phyloP scores from a whole-genome alignment of 1,140 invertebrate genomes.

The Drosophila tsacasi region DNA sequence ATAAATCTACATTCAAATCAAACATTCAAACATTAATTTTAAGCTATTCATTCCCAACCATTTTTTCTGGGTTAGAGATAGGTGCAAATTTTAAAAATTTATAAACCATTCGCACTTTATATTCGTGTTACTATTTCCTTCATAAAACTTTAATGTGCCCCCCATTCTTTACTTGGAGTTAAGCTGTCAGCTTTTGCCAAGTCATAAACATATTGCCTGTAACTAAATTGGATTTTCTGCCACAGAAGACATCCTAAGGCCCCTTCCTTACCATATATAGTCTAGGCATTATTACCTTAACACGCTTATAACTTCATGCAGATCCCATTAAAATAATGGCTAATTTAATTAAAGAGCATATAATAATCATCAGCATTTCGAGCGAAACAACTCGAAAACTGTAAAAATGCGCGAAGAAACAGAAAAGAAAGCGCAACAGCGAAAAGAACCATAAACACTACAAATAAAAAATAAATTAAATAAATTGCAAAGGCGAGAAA shows the following conservation, averaged over 20 bases:
- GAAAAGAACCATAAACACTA: slow-evolving; percentile 20
- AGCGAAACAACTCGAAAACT: slow-evolving; percentile 33
- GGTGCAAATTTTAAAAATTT: not conserved
- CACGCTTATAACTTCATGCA: slow-evolving; percentile 23
- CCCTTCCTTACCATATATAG: not conserved
- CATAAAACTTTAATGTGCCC: not conserved
- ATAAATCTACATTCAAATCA: too few relatives aligned
- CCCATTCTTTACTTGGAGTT: slow-evolving; percentile 7
- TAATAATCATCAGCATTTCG: slow-evolving; percentile 39
- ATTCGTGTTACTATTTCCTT: not conserved
- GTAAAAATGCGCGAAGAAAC: slow-evolving; percentile 26
- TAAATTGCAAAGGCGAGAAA: slow-evolving; percentile 22
- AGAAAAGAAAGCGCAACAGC: slow-evolving; percentile 14
- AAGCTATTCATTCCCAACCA: too few relatives aligned
- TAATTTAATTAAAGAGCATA: slow-evolving; percentile 68
- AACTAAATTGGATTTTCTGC: slow-evolving; percentile 19
- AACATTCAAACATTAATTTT: too few relatives aligned
- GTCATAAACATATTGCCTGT: slow-evolving; percentile 8
- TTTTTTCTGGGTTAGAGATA: not conserved
- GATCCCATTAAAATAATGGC: slow-evolving; percentile 52
- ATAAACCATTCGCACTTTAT: slow-evolving; percentile 1
- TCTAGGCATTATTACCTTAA: not conserved
- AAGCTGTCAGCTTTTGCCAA: slow-evolving; percentile 14
- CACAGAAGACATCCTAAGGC: slow-evolving; percentile 2
- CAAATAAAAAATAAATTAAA: slow-evolving; percentile 25